Percentiles rank a stretch among this genome's conserved stretches.
Conservation (phyloP, 2,888 invertebrate species). For the Latheticus oryzae region DNA sequence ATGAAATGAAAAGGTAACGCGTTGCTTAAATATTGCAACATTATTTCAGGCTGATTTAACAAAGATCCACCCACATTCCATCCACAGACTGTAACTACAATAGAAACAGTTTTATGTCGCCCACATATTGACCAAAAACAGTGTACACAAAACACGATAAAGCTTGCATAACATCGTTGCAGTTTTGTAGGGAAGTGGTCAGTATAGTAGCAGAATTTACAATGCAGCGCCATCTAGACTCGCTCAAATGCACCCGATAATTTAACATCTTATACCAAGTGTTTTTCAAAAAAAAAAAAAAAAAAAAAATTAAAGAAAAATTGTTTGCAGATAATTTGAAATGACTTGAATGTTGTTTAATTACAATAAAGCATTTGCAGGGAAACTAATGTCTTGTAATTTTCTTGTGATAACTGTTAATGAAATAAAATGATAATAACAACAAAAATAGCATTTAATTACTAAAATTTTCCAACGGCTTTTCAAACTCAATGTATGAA, state of each 20-base stretch:
- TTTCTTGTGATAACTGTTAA: no score
- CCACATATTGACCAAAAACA: slow-evolving; percentile 47
- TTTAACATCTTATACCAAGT: no score
- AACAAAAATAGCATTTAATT: no score
- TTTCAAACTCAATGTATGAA: slow-evolving; percentile 16
- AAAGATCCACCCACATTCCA: slow-evolving; percentile 31
- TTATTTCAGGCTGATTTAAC: slow-evolving; percentile 24
- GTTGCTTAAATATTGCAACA: slow-evolving; percentile 17
- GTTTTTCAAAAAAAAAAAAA: no score
- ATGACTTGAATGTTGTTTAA: no score
- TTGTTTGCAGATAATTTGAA: no score
- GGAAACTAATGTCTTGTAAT: no score
- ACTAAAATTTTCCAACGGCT: slow-evolving; percentile 5
- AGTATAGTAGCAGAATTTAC: slow-evolving; percentile 21
- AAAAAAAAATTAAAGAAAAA: no score
- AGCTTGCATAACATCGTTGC: slow-evolving; percentile 48
- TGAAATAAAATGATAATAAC: no score
- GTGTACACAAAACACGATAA: slow-evolving; percentile 48
- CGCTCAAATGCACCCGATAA: no score
- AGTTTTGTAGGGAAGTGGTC: slow-evolving; percentile 43
- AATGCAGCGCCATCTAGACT: slow-evolving; percentile 34
- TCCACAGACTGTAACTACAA: slow-evolving; percentile 34
- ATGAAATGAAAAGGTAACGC: slow-evolving; percentile 4
- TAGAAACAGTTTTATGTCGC: slow-evolving; percentile 32
- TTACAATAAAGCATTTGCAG: no score